These are phyloP conservation scores for Zaprionus tsacasi DNA, from an alignment of 1,140 invertebrate species.

Conservation along the genomic window DNA sequence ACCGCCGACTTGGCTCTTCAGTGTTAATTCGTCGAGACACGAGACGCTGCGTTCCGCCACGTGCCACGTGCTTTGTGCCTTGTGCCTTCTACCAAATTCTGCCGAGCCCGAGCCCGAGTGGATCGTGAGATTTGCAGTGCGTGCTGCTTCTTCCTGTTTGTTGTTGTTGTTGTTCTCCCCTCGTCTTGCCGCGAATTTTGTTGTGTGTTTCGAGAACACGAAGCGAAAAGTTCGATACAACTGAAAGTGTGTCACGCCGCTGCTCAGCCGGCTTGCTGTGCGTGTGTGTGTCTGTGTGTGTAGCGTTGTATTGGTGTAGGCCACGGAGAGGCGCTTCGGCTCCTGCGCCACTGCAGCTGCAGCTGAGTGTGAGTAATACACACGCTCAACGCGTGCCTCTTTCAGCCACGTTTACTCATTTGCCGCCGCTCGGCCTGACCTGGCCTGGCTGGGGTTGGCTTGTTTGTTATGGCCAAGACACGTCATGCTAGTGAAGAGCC, in stretches of 20 bases:
- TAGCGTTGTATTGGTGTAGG: constrained; percentile 32
- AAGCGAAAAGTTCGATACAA: constrained; percentile 67
- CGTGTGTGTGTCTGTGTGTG: constrained; percentile 35
- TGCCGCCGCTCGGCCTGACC: constrained; percentile 31
- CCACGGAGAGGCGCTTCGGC: constrained; percentile 43
- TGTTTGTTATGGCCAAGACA: constrained; percentile 24
- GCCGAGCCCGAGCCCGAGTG: constrained; percentile 35
- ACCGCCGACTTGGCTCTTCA: constrained; percentile 71
- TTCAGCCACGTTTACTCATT: constrained; percentile 29
- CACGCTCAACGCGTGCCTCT: constrained; percentile 22
- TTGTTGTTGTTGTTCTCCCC: not conserved
- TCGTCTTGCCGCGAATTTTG: constrained; percentile 55
- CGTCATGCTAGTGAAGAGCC: not conserved
- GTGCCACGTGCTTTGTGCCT: not conserved
- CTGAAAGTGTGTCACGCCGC: constrained; percentile 59
- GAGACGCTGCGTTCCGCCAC: constrained; percentile 69
- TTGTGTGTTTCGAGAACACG: constrained; percentile 43
- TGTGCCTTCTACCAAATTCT: constrained; percentile 2
- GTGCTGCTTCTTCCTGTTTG: constrained; percentile 41
- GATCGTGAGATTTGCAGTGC: constrained; percentile 34
- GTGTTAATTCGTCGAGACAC: constrained; percentile 82
- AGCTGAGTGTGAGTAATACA: constrained; percentile 50
- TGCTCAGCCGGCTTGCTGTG: constrained; percentile 39
- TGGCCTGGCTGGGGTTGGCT: not conserved
- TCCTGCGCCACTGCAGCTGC: constrained; percentile 31